Conservation (phyloP, 2,113 vertebrate species). For the Cercopithecus mona region DNA sequence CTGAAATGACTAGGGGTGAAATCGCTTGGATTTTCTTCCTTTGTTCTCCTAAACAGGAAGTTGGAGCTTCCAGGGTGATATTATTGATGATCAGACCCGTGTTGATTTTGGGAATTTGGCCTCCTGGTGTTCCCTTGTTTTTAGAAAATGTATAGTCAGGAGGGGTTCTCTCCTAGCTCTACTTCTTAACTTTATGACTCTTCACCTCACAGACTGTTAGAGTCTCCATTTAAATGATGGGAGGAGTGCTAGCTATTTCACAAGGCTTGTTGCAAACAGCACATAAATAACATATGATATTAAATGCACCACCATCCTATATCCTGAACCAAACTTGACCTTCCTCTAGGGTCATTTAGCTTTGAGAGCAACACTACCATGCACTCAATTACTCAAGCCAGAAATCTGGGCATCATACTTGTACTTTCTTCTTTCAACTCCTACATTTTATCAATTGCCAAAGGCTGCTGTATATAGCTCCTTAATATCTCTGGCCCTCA, state of each 20-base stretch:
- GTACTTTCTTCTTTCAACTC: not conserved
- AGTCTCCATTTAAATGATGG: not conserved
- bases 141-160: not conserved
- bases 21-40: constrained; percentile 63
- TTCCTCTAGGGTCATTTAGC: not conserved
- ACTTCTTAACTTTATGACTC: not conserved
- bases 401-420: not conserved
- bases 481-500: not conserved
- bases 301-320: not conserved
- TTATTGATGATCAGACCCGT: not conserved
- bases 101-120: not conserved
- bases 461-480: not conserved
- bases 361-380: not conserved
- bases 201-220: not conserved
- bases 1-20: constrained; percentile 47
- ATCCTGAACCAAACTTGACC: not conserved
- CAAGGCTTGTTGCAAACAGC: not conserved
- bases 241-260: not conserved
- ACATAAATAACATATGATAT: not conserved
- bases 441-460: not conserved
- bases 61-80: not conserved
- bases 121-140: not conserved
- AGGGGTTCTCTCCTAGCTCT: not conserved
- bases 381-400: not conserved
- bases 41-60: constrained; percentile 35